Evolutionary conservation across 2,888 invertebrate species (phyloP).

Genomic region (Penaeus monodon): DNA sequence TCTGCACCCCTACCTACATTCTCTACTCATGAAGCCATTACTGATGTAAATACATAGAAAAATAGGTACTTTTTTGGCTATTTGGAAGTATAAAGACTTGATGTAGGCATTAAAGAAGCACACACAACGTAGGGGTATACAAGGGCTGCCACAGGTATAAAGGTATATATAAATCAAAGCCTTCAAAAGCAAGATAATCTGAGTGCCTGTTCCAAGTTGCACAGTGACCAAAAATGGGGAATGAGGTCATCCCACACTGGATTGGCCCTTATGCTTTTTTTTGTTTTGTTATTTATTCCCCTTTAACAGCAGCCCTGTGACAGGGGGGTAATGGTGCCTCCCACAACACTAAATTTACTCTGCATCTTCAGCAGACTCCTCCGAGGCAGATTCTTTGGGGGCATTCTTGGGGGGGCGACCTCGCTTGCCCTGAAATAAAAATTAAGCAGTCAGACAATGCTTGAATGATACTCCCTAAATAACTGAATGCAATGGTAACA

Average conservation of each 20-base stretch:
- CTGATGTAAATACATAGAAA: conserved; percentile 57
- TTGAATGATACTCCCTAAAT: no score
- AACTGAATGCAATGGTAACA: no score
- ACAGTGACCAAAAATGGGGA: no score
- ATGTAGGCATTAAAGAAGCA: conserved; percentile 40
- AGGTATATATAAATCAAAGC: conserved; percentile 6
- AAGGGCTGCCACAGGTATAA: conserved; percentile 8
- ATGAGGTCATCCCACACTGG: no score
- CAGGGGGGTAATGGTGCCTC: not conserved
- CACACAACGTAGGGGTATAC: conserved; percentile 24
- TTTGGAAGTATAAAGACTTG: conserved; percentile 52
- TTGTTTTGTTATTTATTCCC: no score
- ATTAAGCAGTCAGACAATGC: not conserved
- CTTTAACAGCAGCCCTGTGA: not conserved
- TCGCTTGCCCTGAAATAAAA: conserved; percentile 27
- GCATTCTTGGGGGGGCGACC: conserved; percentile 43
- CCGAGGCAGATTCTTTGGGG: conserved; percentile 40
- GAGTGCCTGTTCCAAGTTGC: no score
- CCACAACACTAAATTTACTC: conserved; percentile 31
- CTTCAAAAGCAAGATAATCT: not conserved
- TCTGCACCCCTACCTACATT: conserved; percentile 29
- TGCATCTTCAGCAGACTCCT: conserved; percentile 47
- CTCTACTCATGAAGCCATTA: conserved; percentile 24
- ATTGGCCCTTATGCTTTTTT: no score
- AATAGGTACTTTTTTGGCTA: conserved; percentile 55